Conservation (phyloP, 2,888 invertebrate species). For the Ceraclea dissimilis region DNA sequence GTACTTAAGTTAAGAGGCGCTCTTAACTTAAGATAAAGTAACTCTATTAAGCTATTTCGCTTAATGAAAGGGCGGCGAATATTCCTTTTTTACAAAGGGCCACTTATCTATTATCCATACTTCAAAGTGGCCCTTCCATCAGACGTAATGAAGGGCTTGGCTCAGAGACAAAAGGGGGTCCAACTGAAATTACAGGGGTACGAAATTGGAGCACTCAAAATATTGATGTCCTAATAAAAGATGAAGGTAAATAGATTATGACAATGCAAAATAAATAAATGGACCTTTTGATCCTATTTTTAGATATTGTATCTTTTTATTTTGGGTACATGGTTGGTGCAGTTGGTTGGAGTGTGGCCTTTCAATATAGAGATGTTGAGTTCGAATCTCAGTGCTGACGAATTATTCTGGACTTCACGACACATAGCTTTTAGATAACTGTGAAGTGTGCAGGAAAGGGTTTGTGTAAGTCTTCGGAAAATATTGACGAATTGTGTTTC, state of each 20-base stretch:
- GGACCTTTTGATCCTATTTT: too few species aligned
- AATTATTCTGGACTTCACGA: too few species aligned
- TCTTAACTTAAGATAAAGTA: background rate
- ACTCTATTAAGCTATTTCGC: background rate
- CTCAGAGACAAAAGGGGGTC: slow-evolving; percentile 16
- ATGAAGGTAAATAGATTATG: background rate
- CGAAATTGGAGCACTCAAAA: slow-evolving; percentile 25
- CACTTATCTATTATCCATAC: background rate
- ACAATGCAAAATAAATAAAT: background rate
- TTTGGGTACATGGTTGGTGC: too few species aligned
- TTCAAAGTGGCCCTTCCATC: slow-evolving; percentile 3
- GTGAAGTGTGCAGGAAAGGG: too few species aligned
- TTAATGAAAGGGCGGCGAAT: background rate
- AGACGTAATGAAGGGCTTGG: slow-evolving; percentile 16
- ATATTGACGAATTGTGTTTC: too few species aligned
- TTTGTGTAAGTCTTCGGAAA: too few species aligned
- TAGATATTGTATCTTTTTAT: too few species aligned
- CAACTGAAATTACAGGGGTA: slow-evolving; percentile 21
- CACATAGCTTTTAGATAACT: too few species aligned
- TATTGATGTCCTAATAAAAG: slow-evolving; percentile 19
- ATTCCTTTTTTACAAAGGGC: background rate
- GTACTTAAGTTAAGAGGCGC: background rate
- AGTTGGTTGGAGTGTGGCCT: too few species aligned
- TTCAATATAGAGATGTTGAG: too few species aligned
- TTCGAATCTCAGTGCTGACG: too few species aligned